Conservation (phyloP, 2,113 vertebrate genomes). For the Malaclemys terrapin region DNA sequence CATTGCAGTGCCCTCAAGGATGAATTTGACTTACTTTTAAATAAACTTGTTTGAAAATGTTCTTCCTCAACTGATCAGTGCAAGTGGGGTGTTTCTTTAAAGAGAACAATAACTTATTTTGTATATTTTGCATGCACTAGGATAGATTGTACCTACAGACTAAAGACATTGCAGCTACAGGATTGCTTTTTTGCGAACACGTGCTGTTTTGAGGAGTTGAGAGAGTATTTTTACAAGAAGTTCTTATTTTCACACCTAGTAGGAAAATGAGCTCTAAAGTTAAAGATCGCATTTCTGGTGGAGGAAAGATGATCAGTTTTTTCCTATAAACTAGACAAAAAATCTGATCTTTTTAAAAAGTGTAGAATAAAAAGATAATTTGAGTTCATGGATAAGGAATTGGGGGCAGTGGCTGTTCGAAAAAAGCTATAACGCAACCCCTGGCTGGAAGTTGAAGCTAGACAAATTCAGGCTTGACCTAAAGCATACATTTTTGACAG, state of each 20-base stretch:
- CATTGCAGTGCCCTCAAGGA: background rate
- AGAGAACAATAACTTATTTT: background rate
- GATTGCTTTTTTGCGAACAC: accelerated
- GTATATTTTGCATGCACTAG: background rate
- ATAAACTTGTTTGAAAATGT: accelerated
- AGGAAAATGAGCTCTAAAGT: background rate
- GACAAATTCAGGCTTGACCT: too few species aligned
- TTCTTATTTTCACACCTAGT: background rate
- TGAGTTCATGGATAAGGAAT: background rate
- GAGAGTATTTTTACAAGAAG: background rate
- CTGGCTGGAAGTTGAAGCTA: background rate
- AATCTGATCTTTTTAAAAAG: background rate
- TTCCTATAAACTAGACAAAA: background rate
- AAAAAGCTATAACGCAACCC: background rate
- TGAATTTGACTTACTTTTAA: accelerated
- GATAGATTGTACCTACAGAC: accelerated
- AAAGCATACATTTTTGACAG: too few species aligned
- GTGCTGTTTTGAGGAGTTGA: accelerated
- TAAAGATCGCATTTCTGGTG: background rate
- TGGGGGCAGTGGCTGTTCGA: background rate
- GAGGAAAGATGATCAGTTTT: background rate
- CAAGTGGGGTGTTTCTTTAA: background rate
- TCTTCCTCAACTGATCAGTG: background rate
- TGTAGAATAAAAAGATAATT: background rate
- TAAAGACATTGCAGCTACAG: accelerated